Conservation (phyloP, 92 coral and sea anemone genomes). For the Montipora capitata region DNA sequence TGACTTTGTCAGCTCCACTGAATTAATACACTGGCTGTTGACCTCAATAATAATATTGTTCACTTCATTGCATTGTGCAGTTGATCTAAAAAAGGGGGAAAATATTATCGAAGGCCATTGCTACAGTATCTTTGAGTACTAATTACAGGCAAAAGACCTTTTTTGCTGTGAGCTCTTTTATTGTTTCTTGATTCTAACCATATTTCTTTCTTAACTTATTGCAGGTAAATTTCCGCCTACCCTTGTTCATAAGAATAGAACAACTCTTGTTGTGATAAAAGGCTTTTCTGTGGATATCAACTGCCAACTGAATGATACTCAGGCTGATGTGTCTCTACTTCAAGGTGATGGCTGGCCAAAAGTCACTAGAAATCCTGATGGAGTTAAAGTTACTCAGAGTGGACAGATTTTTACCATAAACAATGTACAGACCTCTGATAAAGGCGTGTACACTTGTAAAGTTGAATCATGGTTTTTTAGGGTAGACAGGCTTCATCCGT, state of each 20-base stretch:
- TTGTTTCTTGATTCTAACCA: neutral
- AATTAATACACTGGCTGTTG: too few relatives aligned
- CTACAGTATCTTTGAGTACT: too few relatives aligned
- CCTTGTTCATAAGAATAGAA: neutral
- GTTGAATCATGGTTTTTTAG: neutral
- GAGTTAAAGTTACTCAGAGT: constrained; percentile 63
- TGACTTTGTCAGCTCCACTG: too few relatives aligned
- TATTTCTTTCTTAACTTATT: neutral
- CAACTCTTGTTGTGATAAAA: neutral
- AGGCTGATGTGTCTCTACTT: constrained; percentile 6
- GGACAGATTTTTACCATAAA: constrained; percentile 75
- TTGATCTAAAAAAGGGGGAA: too few relatives aligned
- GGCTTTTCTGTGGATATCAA: constrained; percentile 63
- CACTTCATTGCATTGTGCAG: too few relatives aligned
- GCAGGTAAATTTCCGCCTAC: neutral
- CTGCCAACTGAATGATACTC: constrained; percentile 53
- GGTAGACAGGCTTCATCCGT: neutral
- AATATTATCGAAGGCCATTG: too few relatives aligned
- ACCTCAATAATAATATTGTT: too few relatives aligned
- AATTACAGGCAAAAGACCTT: too few relatives aligned
- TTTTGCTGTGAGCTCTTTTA: too few relatives aligned
- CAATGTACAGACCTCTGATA: constrained; percentile 23
- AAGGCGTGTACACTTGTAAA: constrained; percentile 32
- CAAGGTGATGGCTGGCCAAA: neutral
- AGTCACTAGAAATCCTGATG: constrained; percentile 34